A percentile compares a stretch with the other conserved stretches of the same genome.
Conservation (phyloP, 2,797 vertebrate genomes). For the Botia kubotai region DNA sequence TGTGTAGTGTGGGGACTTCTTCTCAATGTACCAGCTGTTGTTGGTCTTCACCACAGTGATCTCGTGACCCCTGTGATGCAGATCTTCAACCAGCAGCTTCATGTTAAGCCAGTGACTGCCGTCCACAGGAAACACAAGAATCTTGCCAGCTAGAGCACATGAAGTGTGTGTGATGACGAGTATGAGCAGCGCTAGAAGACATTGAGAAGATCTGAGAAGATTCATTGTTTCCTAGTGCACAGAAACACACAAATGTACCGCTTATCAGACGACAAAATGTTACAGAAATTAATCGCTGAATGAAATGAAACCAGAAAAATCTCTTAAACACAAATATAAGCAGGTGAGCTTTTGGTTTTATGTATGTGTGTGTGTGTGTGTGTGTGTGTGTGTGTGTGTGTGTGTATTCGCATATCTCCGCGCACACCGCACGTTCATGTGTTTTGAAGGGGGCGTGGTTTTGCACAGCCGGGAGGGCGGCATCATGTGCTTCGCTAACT, state of each 20-base stretch:
- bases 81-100: conserved; percentile 73
- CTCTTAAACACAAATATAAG: neutral
- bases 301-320: too few relatives aligned
- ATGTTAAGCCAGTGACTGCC: conserved; percentile 83
- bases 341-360: too few relatives aligned
- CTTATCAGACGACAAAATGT: neutral
- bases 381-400: too few relatives aligned
- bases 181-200: conserved; percentile 48
- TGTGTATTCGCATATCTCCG: too few relatives aligned
- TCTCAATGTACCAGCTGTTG: conserved; percentile 77
- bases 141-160: conserved; percentile 64
- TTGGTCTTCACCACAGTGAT: conserved; percentile 73
- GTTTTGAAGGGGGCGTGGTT: too few relatives aligned
- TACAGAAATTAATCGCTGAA: too few relatives aligned
- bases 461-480: too few relatives aligned
- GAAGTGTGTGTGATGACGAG: conserved; percentile 34
- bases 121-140: conserved; percentile 78
- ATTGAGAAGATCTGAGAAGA: conserved; percentile 20
- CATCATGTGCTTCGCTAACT: too few relatives aligned
- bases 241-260: conserved; percentile 1
- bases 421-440: too few relatives aligned
- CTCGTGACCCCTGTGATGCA: conserved; percentile 71
- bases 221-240: conserved; percentile 62
- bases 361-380: too few relatives aligned
- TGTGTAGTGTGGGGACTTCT: conserved; percentile 68